These are phyloP conservation scores for Lagocephalus sceleratus DNA, from an alignment of 2,797 vertebrate species.

Conservation along the genomic window DNA sequence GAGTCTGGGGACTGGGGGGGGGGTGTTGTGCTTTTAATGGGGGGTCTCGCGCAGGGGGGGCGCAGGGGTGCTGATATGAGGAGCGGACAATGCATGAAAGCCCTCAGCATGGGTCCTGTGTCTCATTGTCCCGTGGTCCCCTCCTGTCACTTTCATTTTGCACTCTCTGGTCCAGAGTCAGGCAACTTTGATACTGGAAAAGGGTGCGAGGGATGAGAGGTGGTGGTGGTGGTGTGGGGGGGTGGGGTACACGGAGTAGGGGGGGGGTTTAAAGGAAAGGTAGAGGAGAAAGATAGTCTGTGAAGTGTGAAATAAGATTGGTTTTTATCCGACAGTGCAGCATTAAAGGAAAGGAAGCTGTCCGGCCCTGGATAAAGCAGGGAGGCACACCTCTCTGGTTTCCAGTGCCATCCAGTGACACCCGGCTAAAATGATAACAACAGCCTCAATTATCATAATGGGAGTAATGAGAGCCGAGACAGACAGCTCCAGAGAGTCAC, in stretches of 20 bases:
- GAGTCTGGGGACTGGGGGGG: constrained; percentile 9
- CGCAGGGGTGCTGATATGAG: constrained; percentile 78
- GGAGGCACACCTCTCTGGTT: constrained; percentile 55
- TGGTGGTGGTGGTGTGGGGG: not conserved
- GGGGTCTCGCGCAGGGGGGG: constrained; percentile 38
- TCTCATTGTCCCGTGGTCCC: constrained; percentile 80
- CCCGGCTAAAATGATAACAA: constrained; percentile 78
- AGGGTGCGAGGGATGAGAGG: constrained; percentile 65
- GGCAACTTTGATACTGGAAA: constrained; percentile 80
- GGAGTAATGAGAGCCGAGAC: constrained; percentile 72
- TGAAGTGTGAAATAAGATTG: constrained; percentile 85
- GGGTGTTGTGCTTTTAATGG: constrained; percentile 48
- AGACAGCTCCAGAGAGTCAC: constrained; percentile 30
- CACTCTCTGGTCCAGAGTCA: constrained; percentile 76
- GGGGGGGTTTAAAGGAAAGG: constrained; percentile 60
- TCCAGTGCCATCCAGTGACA: constrained; percentile 64
- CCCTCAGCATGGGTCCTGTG: constrained; percentile 78
- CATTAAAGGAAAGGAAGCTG: constrained; percentile 77
- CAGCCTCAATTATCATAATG: constrained; percentile 73
- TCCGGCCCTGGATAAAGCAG: constrained; percentile 61
- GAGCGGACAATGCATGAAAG: constrained; percentile 81
- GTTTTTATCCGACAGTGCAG: constrained; percentile 78
- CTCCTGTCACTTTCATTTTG: constrained; percentile 86
- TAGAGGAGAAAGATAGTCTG: constrained; percentile 73
- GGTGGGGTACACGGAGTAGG: constrained; percentile 24